These are phyloP conservation scores for Rhaphigaster nebulosa DNA, from an alignment of 2,888 invertebrate species.

Conservation along the genomic window DNA sequence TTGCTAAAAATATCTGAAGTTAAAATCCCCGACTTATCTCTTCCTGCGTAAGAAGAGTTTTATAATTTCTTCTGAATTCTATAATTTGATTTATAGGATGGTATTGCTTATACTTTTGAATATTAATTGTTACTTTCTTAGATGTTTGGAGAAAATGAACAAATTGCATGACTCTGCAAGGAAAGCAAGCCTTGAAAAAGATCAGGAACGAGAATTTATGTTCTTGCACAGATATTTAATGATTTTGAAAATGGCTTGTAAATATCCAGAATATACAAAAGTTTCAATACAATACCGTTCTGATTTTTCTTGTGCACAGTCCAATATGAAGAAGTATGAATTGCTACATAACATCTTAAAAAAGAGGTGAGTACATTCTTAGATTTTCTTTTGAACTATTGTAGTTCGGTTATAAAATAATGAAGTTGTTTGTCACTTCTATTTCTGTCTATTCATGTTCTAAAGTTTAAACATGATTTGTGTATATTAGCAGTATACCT, in stretches of 20 bases:
- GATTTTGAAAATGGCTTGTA: constrained; percentile 28
- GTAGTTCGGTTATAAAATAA: no score
- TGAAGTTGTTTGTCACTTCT: no score
- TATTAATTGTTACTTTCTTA: constrained; percentile 23
- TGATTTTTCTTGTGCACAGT: constrained; percentile 33
- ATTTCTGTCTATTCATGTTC: no score
- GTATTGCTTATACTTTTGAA: neutral
- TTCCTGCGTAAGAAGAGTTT: neutral
- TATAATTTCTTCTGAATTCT: neutral
- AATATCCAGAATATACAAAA: constrained; percentile 43
- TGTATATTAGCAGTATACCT: no score
- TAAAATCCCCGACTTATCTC: constrained; percentile 48
- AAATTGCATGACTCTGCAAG: constrained; percentile 27
- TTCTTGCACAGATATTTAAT: constrained; percentile 58
- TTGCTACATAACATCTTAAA: constrained; percentile 10
- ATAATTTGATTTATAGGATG: neutral
- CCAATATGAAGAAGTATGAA: constrained; percentile 54
- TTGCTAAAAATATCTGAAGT: constrained; percentile 51
- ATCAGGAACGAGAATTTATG: constrained; percentile 60
- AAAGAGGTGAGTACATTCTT: constrained; percentile 50
- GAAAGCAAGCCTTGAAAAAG: constrained; percentile 32
- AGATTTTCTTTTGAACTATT: neutral
- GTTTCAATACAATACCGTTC: neutral
- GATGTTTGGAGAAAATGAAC: constrained; percentile 54
- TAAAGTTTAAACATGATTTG: no score